Conservation (phyloP, 2,888 invertebrate genomes). For the Pterostichus madidus region DNA sequence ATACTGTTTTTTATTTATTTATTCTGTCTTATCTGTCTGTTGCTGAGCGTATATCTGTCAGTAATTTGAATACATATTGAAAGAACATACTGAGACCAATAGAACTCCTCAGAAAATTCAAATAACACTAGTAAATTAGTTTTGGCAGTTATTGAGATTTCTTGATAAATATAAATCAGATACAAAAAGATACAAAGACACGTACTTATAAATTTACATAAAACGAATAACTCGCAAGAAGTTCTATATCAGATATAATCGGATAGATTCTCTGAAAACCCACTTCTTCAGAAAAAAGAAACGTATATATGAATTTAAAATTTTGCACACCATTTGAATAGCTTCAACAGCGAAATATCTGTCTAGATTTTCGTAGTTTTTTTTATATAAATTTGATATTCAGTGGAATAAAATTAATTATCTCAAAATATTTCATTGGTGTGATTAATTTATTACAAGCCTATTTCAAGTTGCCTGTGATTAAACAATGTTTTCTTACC, state of each 20-base stretch:
- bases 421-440: neutral
- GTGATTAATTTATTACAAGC: conserved; percentile 41
- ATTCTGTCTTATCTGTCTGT: too few species aligned
- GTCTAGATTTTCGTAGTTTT: too few species aligned
- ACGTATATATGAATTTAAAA: conserved; percentile 42
- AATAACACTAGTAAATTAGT: neutral
- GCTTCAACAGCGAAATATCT: neutral
- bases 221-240: conserved; percentile 33
- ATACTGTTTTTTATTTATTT: too few species aligned
- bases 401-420: neutral
- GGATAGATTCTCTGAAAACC: conserved; percentile 24
- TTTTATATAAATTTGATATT: too few species aligned
- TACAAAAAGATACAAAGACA: conserved; percentile 19
- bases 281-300: conserved; percentile 3
- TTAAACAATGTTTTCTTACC: conserved; percentile 51
- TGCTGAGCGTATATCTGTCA: too few species aligned
- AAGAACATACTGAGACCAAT: too few species aligned
- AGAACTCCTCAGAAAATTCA: neutral
- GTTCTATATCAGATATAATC: conserved; percentile 37
- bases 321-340: neutral
- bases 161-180: conserved; percentile 5
- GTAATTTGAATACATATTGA: too few species aligned
- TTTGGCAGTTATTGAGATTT: neutral
- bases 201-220: conserved; percentile 25
- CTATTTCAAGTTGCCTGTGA: conserved; percentile 14